These are phyloP conservation scores for Xyrauchen texanus DNA, from an alignment of 2,113 vertebrate species.

Conservation along the genomic window DNA sequence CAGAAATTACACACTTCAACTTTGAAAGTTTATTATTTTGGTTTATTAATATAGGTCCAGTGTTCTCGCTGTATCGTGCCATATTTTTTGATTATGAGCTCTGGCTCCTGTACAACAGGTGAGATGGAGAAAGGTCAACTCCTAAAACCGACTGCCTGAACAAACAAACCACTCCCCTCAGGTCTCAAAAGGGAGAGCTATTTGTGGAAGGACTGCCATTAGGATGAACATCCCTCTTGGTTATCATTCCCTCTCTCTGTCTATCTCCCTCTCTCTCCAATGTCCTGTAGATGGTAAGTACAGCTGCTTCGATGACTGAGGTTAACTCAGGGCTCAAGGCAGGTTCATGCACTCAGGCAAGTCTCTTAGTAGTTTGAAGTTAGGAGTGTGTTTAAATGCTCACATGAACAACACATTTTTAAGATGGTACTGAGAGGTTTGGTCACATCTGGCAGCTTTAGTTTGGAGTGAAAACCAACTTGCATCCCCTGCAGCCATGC, in stretches of 20 bases:
- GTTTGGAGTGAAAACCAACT: slow-evolving; percentile 24
- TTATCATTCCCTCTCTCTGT: slow-evolving; percentile 8
- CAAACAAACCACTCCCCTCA: slow-evolving; percentile 39
- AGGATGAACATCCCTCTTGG: slow-evolving; percentile 36
- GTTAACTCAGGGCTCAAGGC: slow-evolving; percentile 34
- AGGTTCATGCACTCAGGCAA: slow-evolving; percentile 24
- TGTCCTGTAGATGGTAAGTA: slow-evolving; percentile 35
- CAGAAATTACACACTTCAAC: too few relatives aligned
- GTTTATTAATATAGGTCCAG: too few relatives aligned
- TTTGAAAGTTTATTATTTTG: too few relatives aligned
- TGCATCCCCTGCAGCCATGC: neutral
- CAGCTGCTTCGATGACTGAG: slow-evolving; percentile 48
- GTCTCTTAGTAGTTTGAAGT: slow-evolving; percentile 37
- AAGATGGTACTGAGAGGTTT: slow-evolving; percentile 23
- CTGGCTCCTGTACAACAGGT: slow-evolving; percentile 36
- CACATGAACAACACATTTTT: slow-evolving; percentile 11
- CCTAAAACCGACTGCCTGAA: slow-evolving; percentile 42
- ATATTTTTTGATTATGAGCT: neutral
- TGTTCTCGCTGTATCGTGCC: neutral
- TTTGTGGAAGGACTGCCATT: slow-evolving; percentile 48
- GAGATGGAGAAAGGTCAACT: slow-evolving; percentile 42
- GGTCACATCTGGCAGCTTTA: slow-evolving; percentile 19
- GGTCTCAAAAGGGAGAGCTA: slow-evolving; percentile 49
- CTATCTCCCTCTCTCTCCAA: slow-evolving; percentile 34
- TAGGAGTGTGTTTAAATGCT: slow-evolving; percentile 4